Percentiles rank a stretch among this genome's conserved stretches.
Evolutionary conservation across 2,797 vertebrate genomes (phyloP).

Genomic region (Lagocephalus sceleratus): DNA sequence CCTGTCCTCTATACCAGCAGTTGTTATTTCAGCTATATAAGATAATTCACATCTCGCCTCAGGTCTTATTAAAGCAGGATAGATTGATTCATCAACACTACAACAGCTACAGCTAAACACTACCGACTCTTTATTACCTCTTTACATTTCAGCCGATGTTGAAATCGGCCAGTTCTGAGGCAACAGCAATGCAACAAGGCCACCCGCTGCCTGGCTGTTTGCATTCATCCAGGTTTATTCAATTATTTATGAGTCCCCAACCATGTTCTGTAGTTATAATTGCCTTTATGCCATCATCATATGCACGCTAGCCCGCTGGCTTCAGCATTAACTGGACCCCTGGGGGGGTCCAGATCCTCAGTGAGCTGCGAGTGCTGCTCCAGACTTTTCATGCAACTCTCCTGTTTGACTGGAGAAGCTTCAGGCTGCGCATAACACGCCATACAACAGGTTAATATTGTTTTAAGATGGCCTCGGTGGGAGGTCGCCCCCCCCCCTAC

Average conservation of each 20-base stretch:
- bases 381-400: background rate
- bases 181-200: background rate
- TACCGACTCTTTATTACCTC: too few relatives aligned
- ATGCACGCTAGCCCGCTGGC: background rate
- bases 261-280: background rate
- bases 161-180: too few relatives aligned
- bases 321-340: constrained; percentile 4
- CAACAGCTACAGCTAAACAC: too few relatives aligned
- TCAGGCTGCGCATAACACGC: constrained; percentile 8
- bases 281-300: background rate
- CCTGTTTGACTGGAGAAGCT: constrained; percentile 25
- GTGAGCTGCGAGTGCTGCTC: background rate
- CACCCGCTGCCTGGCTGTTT: background rate
- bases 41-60: too few relatives aligned
- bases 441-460: constrained; percentile 32
- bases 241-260: background rate
- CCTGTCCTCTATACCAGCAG: too few relatives aligned
- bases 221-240: background rate
- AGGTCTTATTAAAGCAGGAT: too few relatives aligned
- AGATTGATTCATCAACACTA: too few relatives aligned
- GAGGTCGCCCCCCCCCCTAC: constrained; percentile 8
- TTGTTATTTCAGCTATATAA: too few relatives aligned
- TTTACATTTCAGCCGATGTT: too few relatives aligned
- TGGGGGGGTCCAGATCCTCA: background rate
- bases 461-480: constrained; percentile 47